Evolutionary conservation across 2,888 invertebrate species (phyloP).

Genomic region (Drosophila histrio): DNA sequence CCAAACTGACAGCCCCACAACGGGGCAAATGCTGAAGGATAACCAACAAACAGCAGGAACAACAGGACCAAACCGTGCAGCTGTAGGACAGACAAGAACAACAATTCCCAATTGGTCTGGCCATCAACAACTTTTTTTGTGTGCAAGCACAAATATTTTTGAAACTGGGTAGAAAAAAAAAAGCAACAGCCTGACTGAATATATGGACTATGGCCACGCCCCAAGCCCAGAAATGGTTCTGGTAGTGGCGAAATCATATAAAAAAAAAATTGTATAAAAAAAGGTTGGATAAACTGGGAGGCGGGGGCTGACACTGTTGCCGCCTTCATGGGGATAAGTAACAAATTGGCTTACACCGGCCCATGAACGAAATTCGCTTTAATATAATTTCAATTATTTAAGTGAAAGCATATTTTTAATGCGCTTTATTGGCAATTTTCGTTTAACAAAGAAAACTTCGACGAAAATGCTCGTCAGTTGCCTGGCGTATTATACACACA

Average conservation of each 20-base stretch:
- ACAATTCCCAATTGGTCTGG: constrained; percentile 45
- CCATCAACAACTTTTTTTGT: constrained; percentile 52
- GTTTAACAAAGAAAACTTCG: constrained; percentile 52
- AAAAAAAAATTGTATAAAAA: neutral
- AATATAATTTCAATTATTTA: constrained; percentile 73
- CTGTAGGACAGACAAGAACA: constrained; percentile 30
- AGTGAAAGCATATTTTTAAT: constrained; percentile 72
- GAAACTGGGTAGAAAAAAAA: constrained; percentile 32
- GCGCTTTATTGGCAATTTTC: constrained; percentile 73
- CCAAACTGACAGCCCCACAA: constrained; percentile 14
- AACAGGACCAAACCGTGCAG: constrained; percentile 26
- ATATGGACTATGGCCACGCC: constrained; percentile 69
- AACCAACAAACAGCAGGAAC: constrained; percentile 41
- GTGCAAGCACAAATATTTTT: constrained; percentile 66
- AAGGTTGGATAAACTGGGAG: constrained; percentile 31
- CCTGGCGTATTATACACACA: constrained; percentile 8
- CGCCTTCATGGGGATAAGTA: constrained; percentile 34
- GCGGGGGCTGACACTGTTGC: constrained; percentile 8
- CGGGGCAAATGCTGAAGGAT: constrained; percentile 58
- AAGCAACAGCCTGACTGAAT: constrained; percentile 57
- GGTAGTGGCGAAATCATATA: constrained; percentile 13
- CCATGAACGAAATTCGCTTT: constrained; percentile 53
- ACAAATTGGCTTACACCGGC: constrained; percentile 47
- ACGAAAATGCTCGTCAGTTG: constrained; percentile 36
- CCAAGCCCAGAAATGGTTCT: constrained; percentile 29